phyloP scores from a whole-genome alignment of 2,797 vertebrate genomes.

The Dermochelys coriacea region DNA sequence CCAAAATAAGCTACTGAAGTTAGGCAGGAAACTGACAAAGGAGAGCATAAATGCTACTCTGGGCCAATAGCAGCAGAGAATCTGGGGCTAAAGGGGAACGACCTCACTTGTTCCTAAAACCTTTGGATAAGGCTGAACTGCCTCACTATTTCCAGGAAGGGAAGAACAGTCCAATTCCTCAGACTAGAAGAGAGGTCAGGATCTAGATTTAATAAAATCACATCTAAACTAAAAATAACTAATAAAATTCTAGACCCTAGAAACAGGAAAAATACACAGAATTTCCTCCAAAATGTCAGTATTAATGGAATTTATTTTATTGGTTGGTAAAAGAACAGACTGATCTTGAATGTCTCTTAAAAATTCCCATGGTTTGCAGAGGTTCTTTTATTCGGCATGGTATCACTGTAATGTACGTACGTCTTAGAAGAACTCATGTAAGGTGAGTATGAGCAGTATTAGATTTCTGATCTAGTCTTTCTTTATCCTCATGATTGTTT shows the following conservation, averaged over 20 bases:
- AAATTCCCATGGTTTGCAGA: neutral
- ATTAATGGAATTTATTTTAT: neutral
- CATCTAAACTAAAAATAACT: neutral
- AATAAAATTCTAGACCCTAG: neutral
- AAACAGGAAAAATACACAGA: neutral
- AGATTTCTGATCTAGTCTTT: neutral
- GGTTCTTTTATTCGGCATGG: neutral
- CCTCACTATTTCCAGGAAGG: neutral
- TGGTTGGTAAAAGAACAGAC: neutral
- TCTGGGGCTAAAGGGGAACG: neutral
- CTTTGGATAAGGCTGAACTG: neutral
- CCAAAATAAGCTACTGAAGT: neutral
- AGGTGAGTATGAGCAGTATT: neutral
- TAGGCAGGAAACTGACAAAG: neutral
- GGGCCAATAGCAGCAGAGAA: accelerated
- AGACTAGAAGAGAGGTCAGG: neutral
- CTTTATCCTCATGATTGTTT: slow-evolving; percentile 29
- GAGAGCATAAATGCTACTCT: neutral
- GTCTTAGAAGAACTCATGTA: neutral
- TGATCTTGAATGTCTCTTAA: neutral
- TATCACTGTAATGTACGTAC: neutral
- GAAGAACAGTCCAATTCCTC: neutral
- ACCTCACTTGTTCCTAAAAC: neutral
- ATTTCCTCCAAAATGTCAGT: neutral
- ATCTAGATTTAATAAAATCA: neutral